A percentile compares a stretch with the other conserved stretches of the same genome.
Evolutionary conservation across 2,888 invertebrate genomes (phyloP).

Genomic region (Scrobipalpa atriplicella): DNA sequence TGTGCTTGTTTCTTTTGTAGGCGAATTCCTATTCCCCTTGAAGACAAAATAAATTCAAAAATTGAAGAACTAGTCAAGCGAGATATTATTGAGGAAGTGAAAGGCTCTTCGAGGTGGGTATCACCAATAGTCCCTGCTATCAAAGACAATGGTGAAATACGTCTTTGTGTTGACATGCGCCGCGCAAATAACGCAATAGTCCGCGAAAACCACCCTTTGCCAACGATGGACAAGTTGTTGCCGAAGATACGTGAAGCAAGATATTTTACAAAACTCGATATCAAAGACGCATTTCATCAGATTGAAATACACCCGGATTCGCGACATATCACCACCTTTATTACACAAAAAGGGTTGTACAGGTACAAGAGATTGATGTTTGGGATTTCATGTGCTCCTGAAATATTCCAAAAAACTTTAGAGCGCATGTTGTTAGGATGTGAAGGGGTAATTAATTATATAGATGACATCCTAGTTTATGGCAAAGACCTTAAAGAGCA

Average conservation of each 20-base stretch:
- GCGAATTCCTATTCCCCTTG: conserved; percentile 25
- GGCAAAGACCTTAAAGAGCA: conserved; percentile 37
- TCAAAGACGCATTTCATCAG: conserved; percentile 48
- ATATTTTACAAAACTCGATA: conserved; percentile 48
- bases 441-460: conserved; percentile 48
- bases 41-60: conserved; percentile 34
- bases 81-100: conserved; percentile 37
- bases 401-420: conserved; percentile 52
- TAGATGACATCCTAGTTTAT: conserved; percentile 35
- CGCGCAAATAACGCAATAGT: conserved; percentile 31
- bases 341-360: conserved; percentile 50
- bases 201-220: conserved; percentile 38
- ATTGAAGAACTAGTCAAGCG: conserved; percentile 32
- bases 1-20: neutral
- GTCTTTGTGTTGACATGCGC: conserved; percentile 13
- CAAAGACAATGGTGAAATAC: conserved; percentile 32
- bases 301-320: conserved; percentile 34
- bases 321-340: conserved; percentile 54
- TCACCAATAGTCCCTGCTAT: conserved; percentile 34
- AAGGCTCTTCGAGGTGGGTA: conserved; percentile 34
- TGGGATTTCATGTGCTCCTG: conserved; percentile 52
- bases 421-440: conserved; percentile 47
- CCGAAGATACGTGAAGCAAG: conserved; percentile 36
- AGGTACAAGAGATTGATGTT: conserved; percentile 51
- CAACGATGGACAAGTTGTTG: conserved; percentile 29